Evolutionary conservation across 2,888 invertebrate genomes (phyloP), one percentile per base, ranked within the genome.

Genomic region (Megalurothrips usitatus): DNA sequence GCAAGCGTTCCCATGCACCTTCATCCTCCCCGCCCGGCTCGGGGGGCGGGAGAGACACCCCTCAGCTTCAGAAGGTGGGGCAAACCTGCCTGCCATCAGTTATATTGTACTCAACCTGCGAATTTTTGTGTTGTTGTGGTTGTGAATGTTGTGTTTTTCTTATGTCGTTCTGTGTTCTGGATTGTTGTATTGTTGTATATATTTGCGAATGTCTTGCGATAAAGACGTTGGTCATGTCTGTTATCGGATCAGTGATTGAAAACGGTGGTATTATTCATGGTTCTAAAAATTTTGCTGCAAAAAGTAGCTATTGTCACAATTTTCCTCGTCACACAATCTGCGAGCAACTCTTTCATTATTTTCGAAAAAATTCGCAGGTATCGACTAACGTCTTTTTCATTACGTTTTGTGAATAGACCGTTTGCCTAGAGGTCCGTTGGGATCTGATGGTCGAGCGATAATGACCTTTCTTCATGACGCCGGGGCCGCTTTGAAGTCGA

Each of bases 111-210:
- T 26, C 68, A 12, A 75, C 68, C 68, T 75, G 23, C 68, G 23
- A 75, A 75, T 75, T 75, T 43, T 58, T 75, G 68, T 75, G 68
- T 75, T 68, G 68, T 68, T 75, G 68, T 75, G 68, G 68, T 75
- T 75, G 68, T 75, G 68, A 75, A 75, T 75, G 68, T 75, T 75
- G 68, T 75, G 68, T 75, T 75, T 75, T 68, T 75, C 23, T 75
- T 26, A 23, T 75, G 68, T 75, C 68, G 68, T 75, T 75, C 68
- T 23, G 26, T 75, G 68, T 75, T 75, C 34, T 75, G 23, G 68
- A 75, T 75, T 26, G 68, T 75, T 75, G 68, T 75, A 75, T 75
- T 26, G n/a, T 68, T 52, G 52, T 52, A 14, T n/a, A n/a, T 58
- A 58, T 58, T 75, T 75, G 68, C 23, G 68, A 75, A 75, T 75